Conservation (phyloP, 2,888 invertebrate genomes). For the Didymodactylos carnosus region DNA sequence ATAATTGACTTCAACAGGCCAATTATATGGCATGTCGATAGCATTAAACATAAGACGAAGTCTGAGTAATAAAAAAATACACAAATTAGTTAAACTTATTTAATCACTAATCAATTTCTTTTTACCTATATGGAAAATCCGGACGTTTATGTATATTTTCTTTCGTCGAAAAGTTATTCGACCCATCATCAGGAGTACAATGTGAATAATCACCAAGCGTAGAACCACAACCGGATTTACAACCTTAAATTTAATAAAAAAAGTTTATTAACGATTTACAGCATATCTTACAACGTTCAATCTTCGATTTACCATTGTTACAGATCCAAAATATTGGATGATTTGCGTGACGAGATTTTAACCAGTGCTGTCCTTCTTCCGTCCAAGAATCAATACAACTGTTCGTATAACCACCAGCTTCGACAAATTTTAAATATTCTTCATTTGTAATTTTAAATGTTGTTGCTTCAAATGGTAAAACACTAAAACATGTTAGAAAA, state of each 20-base stretch:
- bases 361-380: conserved; percentile 29
- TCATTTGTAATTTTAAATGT: conserved; percentile 25
- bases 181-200: conserved; percentile 17
- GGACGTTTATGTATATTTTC: neutral
- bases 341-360: conserved; percentile 21
- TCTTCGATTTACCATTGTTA: conserved; percentile 20
- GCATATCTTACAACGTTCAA: too few relatives aligned
- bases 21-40: conserved; percentile 26
- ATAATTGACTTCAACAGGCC: conserved; percentile 32
- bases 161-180: neutral
- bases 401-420: conserved; percentile 24
- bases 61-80: conserved; percentile 17
- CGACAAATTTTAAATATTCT: conserved; percentile 27
- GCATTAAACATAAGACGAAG: conserved; percentile 29
- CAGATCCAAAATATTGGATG: conserved; percentile 29
- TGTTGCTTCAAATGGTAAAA: conserved; percentile 26
- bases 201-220: conserved; percentile 23
- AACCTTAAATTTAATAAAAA: too few relatives aligned
- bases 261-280: too few relatives aligned
- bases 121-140: conserved; percentile 9
- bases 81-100: neutral
- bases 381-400: conserved; percentile 25
- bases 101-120: neutral
- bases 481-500: conserved; percentile 19
- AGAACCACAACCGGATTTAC: conserved; percentile 26